Evolutionary conservation across 2,113 vertebrate genomes (phyloP).

Genomic region (Thalassoma bifasciatum): DNA sequence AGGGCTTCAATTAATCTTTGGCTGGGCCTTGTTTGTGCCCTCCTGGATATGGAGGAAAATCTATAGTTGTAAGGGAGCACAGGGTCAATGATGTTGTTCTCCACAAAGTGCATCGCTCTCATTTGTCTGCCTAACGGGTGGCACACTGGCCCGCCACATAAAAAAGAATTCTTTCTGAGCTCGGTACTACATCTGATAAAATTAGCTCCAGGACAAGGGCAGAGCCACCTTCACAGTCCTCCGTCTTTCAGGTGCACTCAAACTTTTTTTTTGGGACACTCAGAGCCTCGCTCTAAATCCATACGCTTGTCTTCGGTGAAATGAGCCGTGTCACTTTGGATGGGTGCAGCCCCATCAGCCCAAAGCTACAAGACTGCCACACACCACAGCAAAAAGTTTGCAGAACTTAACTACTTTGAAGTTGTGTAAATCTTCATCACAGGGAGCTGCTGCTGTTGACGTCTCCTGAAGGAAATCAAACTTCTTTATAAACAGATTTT

Average conservation of each 20-base stretch:
- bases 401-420: slow-evolving; percentile 11
- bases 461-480: neutral
- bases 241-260: slow-evolving; percentile 52
- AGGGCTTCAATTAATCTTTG: slow-evolving; percentile 66
- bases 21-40: slow-evolving; percentile 52
- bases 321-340: slow-evolving; percentile 41
- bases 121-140: slow-evolving; percentile 76
- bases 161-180: slow-evolving; percentile 68
- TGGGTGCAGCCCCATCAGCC: slow-evolving; percentile 4
- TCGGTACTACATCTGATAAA: slow-evolving; percentile 73
- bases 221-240: slow-evolving; percentile 61
- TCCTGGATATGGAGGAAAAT: slow-evolving; percentile 65
- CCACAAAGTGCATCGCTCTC: slow-evolving; percentile 67
- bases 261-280: slow-evolving; percentile 49
- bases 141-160: slow-evolving; percentile 71
- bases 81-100: slow-evolving; percentile 79
- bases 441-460: neutral
- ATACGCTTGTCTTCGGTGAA: slow-evolving; percentile 45
- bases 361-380: slow-evolving; percentile 11
- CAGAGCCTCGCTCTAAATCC: slow-evolving; percentile 35
- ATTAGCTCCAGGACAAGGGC: slow-evolving; percentile 77
- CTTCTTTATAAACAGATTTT: neutral
- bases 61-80: slow-evolving; percentile 64
- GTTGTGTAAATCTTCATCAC: neutral
- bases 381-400: slow-evolving; percentile 24